Evolutionary conservation across 2,797 vertebrate species (phyloP).

Genomic region (Artibeus lituratus): DNA sequence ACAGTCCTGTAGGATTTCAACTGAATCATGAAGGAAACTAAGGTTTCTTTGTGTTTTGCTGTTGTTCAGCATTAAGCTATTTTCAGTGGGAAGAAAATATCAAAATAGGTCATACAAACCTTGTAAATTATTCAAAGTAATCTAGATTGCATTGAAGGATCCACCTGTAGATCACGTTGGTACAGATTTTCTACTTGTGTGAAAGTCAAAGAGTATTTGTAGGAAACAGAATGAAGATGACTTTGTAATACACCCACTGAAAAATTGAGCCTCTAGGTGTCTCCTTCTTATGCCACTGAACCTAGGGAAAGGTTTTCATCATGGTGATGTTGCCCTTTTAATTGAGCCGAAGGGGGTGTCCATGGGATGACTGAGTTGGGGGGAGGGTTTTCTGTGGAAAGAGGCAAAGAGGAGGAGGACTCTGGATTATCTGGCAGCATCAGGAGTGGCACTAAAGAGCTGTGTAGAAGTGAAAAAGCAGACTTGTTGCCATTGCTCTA

Average conservation of each 20-base stretch:
- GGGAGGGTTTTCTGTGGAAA: background rate
- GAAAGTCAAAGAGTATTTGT: background rate
- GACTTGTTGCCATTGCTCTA: background rate
- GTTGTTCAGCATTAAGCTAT: background rate
- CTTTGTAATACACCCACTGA: background rate
- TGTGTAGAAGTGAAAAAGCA: slow-evolving; percentile 2
- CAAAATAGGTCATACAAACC: background rate
- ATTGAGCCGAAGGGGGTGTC: background rate
- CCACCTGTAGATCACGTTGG: background rate
- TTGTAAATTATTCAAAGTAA: background rate
- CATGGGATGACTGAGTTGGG: background rate
- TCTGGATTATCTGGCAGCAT: background rate
- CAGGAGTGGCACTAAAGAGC: background rate
- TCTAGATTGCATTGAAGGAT: background rate
- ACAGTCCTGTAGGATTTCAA: background rate
- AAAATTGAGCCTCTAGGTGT: background rate
- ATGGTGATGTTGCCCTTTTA: background rate
- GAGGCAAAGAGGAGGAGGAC: background rate
- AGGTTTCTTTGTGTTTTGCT: background rate
- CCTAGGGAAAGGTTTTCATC: background rate
- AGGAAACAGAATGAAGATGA: background rate
- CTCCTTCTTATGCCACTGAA: background rate
- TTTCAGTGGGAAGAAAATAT: background rate
- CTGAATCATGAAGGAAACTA: background rate
- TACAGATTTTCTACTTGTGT: background rate